A percentile compares a stretch with the other conserved stretches of the same genome.
Conservation (phyloP, 2,113 vertebrate species). For the Apistogramma diplotaenia region DNA sequence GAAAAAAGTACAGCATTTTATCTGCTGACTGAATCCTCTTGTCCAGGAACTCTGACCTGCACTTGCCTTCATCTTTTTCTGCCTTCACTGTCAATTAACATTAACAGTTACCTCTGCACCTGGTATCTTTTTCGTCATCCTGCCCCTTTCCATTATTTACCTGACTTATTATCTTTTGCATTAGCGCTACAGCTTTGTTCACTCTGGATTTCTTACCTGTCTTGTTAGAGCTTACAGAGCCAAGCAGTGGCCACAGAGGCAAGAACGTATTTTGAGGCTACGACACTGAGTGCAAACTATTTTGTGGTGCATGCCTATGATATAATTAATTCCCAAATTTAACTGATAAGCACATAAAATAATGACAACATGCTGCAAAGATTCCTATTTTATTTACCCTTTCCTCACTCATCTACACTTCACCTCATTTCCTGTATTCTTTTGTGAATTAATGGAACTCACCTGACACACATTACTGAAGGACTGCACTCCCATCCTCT, state of each 20-base stretch:
- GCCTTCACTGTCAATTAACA: neutral
- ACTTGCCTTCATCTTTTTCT: neutral
- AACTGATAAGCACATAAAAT: neutral
- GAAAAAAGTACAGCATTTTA: neutral
- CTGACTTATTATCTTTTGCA: neutral
- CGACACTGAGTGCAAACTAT: neutral
- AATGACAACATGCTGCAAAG: neutral
- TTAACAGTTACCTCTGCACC: neutral
- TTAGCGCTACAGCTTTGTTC: neutral
- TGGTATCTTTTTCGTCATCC: neutral
- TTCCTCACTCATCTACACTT: neutral
- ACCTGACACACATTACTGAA: neutral
- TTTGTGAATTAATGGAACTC: neutral
- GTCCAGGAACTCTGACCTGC: fast-evolving
- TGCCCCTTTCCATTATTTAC: neutral
- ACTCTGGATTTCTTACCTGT: neutral
- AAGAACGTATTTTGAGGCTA: neutral
- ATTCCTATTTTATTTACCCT: neutral
- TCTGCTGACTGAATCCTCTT: neutral
- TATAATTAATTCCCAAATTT: neutral
- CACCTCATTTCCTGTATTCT: neutral
- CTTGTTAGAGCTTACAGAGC: neutral
- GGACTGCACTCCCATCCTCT: neutral
- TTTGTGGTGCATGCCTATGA: neutral
- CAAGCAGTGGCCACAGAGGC: neutral